A percentile compares a stretch with the other conserved stretches of the same genome.
phyloP scores from a whole-genome alignment of 2,113 vertebrate genomes.

The Anhinga rufa region DNA sequence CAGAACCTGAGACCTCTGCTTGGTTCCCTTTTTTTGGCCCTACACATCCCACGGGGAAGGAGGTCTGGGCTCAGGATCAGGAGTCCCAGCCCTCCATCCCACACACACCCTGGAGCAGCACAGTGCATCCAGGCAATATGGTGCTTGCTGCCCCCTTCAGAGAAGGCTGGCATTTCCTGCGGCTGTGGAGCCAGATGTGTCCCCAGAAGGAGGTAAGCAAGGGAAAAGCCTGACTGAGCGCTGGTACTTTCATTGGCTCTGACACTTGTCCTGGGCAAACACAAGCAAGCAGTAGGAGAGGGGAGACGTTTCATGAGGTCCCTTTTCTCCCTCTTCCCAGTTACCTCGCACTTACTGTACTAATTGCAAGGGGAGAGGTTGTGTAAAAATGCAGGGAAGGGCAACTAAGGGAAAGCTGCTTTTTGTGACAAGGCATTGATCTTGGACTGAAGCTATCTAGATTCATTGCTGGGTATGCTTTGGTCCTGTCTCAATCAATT shows the following conservation, averaged over 20 bases:
- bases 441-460: neutral
- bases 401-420: neutral
- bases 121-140: neutral
- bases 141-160: neutral
- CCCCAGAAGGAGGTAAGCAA: neutral
- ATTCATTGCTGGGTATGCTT: neutral
- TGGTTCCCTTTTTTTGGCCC: neutral
- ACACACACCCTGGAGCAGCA: neutral
- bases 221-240: rapidly evolving
- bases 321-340: neutral
- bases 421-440: neutral
- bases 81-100: neutral
- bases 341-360: neutral
- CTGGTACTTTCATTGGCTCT: neutral
- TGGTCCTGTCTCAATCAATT: neutral
- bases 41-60: neutral
- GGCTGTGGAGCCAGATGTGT: neutral
- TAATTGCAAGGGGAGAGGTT: neutral
- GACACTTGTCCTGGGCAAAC: neutral
- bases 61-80: neutral
- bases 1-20: neutral
- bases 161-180: neutral
- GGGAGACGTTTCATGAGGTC: neutral
- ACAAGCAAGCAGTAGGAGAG: neutral
- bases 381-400: neutral